These are phyloP conservation scores for Nibea albiflora DNA, from an alignment of 2,113 vertebrate genomes.

Conservation along the genomic window DNA sequence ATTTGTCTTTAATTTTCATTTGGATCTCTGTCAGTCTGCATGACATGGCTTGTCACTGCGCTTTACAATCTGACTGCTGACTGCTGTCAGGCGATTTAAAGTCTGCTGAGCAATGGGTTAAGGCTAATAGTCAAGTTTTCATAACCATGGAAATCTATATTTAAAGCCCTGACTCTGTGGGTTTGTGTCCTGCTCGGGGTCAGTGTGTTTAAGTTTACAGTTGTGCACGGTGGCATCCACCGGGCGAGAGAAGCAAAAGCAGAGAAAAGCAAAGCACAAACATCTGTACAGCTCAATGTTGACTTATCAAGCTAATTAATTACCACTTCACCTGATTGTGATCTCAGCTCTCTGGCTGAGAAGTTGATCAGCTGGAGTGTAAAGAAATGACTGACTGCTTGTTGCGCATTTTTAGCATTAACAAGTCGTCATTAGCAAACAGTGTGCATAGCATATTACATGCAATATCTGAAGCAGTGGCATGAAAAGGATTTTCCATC, in stretches of 20 bases:
- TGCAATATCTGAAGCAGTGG: conserved; percentile 30
- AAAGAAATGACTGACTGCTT: not conserved
- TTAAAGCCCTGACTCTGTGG: conserved; percentile 20
- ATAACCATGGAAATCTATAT: conserved; percentile 11
- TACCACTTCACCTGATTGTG: not conserved
- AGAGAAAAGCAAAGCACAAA: not conserved
- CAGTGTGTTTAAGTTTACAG: not conserved
- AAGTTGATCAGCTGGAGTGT: conserved; percentile 13
- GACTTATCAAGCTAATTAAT: conserved; percentile 23
- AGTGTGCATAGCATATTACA: not conserved
- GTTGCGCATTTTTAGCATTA: conserved; percentile 14
- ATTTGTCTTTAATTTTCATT: conserved; percentile 47
- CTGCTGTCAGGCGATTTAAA: conserved; percentile 51
- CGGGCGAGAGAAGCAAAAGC: not conserved
- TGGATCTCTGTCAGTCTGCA: conserved; percentile 33
- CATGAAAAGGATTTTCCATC: conserved; percentile 55
- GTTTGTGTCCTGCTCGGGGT: conserved; percentile 20
- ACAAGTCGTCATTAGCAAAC: conserved; percentile 48
- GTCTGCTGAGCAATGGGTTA: conserved; percentile 25
- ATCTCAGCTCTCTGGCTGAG: conserved; percentile 2
- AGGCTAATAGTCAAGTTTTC: conserved; percentile 14
- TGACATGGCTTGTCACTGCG: conserved; percentile 26
- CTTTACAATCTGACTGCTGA: conserved; percentile 5
- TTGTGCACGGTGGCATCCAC: not conserved
- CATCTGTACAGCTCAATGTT: not conserved